Conservation (phyloP, 2,797 vertebrate species). For the Poeciliopsis turneri region DNA sequence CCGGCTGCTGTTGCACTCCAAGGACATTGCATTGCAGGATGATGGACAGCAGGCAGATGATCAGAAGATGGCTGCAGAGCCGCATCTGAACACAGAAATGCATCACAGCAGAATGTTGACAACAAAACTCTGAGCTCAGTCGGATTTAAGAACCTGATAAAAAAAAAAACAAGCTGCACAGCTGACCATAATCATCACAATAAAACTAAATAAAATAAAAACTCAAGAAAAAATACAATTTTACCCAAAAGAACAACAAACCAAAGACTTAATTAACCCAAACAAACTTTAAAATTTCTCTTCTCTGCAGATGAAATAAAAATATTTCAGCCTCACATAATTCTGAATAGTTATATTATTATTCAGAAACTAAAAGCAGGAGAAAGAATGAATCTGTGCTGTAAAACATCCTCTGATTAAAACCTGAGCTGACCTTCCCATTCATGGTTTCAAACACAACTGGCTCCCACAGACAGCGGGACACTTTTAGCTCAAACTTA, state of each 20-base stretch:
- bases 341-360: too few species aligned
- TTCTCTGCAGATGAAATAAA: not conserved
- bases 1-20: slow-evolving; percentile 55
- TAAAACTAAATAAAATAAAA: not conserved
- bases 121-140: not conserved
- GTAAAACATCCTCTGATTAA: too few species aligned
- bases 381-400: too few species aligned
- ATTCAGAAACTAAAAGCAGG: too few species aligned
- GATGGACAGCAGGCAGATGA: slow-evolving; percentile 77
- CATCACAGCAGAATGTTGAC: not conserved
- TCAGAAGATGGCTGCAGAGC: slow-evolving; percentile 67
- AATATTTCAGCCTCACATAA: not conserved
- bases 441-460: not conserved
- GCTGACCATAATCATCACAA: not conserved
- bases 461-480: slow-evolving; percentile 11
- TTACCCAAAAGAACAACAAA: not conserved
- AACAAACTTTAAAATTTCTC: not conserved
- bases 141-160: too few species aligned
- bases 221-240: not conserved
- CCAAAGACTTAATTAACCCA: not conserved
- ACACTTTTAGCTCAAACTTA: slow-evolving; percentile 64
- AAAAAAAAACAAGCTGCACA: too few species aligned
- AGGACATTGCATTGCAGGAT: slow-evolving; percentile 71
- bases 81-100: slow-evolving; percentile 85
- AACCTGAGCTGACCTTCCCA: not conserved